These are phyloP conservation scores for Dasysyrphus tricinctus DNA, from an alignment of 2,888 invertebrate species.

Conservation along the genomic window DNA sequence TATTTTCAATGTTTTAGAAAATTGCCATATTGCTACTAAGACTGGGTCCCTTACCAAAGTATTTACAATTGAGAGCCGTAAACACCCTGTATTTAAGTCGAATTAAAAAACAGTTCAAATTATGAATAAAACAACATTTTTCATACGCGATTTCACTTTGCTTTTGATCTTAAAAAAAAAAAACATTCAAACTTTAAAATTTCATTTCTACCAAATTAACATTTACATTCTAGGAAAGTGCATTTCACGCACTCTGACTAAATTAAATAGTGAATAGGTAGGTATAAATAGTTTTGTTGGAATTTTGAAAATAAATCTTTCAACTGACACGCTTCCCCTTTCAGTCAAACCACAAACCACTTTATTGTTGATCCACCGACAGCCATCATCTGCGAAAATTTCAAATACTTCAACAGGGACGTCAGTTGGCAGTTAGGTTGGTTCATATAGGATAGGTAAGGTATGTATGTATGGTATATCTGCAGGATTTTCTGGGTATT, in stretches of 20 bases:
- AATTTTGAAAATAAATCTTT: constrained; percentile 27
- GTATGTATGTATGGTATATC: neutral
- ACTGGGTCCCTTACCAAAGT: no score
- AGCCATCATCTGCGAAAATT: constrained; percentile 22
- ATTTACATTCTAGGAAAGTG: constrained; percentile 1
- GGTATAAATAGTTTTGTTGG: constrained; percentile 9
- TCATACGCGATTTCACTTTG: no score
- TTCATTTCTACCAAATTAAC: neutral
- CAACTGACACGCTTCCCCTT: neutral
- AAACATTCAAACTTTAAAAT: neutral
- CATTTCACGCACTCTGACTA: neutral
- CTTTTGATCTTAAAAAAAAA: neutral
- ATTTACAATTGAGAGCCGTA: no score
- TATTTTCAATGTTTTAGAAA: no score
- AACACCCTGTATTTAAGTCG: no score
- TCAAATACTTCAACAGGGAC: constrained; percentile 19
- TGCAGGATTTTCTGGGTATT: neutral
- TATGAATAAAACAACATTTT: no score
- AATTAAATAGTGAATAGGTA: constrained; percentile 10
- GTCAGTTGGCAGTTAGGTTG: neutral
- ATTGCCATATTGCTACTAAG: no score
- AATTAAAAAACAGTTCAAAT: no score
- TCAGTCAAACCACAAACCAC: constrained; percentile 12
- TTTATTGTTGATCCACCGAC: constrained; percentile 15
- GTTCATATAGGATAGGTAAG: neutral